Base-by-base conservation (phyloP, 2,888 invertebrate genomes). In the Nebria salina region DNA sequence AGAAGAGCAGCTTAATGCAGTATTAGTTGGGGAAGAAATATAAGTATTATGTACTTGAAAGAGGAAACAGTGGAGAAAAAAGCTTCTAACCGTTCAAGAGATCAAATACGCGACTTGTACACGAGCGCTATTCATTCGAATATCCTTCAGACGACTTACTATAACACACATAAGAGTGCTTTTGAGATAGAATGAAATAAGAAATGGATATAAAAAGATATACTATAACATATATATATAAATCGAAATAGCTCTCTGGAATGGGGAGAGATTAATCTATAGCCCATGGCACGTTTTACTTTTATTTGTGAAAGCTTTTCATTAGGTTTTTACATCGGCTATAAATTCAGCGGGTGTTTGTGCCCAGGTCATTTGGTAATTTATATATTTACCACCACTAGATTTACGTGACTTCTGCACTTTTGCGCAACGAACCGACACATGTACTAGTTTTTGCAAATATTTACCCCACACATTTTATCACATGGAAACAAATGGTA, bases 361-460 rank as follows among this genome's bases (percentile, higher is more conserved):
- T 86, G 86, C 84, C 83, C 85, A 84, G 86, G 86, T 86, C 86
- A 86, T 86, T 86, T 86, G 83, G 85, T 84, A 86, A 86, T 86
- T 86, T 86, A 86, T 86, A 86, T 86, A 86, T 86, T 70, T 70
- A 70, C 70, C 20, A 75, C 74, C 42, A 54, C 75, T 43, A 75
- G 25, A 75, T 75, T 65, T 75, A 64, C 65, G 75, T 65, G 75
- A 75, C 75, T 54, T 75, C 65, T 54, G 64, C 64, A 64, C 65
- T 25, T 54, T 64, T 75, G 15, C 11, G 8, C 9, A 75, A 34
- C 73, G n/a, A 11, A 25, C 70, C 20, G 2, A 15, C 70, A 70
- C 70, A 70, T 34, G 25, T 34, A 26, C 34, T 4, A 70, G 25
- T 70, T 26, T 20, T 26, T 13, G 4, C n/a, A 66, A 66, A 66